phyloP scores from a whole-genome alignment of 2,797 vertebrate species.

The Aphelocoma californica region DNA sequence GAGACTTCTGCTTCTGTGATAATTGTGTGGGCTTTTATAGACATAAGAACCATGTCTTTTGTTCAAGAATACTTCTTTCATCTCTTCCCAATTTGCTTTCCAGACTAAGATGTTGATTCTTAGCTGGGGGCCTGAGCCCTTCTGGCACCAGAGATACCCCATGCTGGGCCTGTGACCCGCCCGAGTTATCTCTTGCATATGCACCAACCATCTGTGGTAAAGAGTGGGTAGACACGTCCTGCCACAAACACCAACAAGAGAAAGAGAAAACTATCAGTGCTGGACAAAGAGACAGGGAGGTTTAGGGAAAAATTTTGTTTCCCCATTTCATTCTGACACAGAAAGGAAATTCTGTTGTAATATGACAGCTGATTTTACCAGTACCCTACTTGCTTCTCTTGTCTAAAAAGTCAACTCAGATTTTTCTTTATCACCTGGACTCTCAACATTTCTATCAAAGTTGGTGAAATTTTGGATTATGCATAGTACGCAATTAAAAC shows the following conservation, averaged over 20 bases:
- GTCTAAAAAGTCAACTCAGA: neutral
- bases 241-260: neutral
- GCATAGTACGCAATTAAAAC: neutral
- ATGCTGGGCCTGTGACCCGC: no score
- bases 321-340: neutral
- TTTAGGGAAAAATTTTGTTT: neutral
- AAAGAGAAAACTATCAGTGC: neutral
- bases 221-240: no score
- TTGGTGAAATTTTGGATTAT: neutral
- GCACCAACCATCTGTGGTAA: no score
- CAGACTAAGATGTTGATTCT: no score
- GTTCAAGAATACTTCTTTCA: no score
- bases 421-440: neutral
- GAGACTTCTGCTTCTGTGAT: no score
- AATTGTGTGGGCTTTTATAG: no score
- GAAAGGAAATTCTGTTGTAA: neutral
- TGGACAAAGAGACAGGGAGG: neutral
- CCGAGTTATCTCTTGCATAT: no score
- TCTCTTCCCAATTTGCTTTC: no score
- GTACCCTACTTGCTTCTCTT: neutral
- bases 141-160: no score
- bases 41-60: no score
- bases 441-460: neutral
- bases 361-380: neutral
- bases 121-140: no score